phyloP scores from a whole-genome alignment of 2,797 vertebrate genomes.

The Sparidentex hasta region DNA sequence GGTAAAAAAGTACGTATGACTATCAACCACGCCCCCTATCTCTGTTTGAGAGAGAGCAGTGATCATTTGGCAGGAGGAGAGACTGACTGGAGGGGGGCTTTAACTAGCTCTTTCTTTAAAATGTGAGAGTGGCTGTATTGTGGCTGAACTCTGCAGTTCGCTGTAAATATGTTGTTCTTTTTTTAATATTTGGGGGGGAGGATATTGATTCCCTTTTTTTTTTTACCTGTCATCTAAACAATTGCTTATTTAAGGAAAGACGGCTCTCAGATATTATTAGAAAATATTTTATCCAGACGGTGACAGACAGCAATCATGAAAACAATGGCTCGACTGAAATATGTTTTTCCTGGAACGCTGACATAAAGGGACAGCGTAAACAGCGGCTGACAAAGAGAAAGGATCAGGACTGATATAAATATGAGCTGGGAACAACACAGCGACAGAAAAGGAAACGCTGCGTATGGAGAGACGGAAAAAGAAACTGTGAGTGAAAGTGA shows the following conservation, averaged over 20 bases:
- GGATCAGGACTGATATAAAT: constrained; percentile 14
- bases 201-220: background rate
- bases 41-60: no score
- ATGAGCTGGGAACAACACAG: background rate
- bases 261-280: constrained; percentile 12
- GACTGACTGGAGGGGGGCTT: no score
- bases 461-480: constrained; percentile 38
- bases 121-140: background rate
- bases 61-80: no score
- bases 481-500: constrained; percentile 31
- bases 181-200: background rate
- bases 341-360: constrained; percentile 5
- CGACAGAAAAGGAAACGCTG: constrained; percentile 33
- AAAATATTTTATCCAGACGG: constrained; percentile 13
- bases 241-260: background rate
- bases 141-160: background rate
- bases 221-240: constrained; percentile 4
- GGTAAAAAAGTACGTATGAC: no score
- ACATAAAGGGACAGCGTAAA: background rate
- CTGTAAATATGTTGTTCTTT: background rate
- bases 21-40: no score
- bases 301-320: constrained; percentile 11
- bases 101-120: background rate
- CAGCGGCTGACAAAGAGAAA: background rate
- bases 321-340: background rate